Base-by-base conservation (phyloP, 2,888 invertebrate genomes). In the Nomada ferruginata region DNA sequence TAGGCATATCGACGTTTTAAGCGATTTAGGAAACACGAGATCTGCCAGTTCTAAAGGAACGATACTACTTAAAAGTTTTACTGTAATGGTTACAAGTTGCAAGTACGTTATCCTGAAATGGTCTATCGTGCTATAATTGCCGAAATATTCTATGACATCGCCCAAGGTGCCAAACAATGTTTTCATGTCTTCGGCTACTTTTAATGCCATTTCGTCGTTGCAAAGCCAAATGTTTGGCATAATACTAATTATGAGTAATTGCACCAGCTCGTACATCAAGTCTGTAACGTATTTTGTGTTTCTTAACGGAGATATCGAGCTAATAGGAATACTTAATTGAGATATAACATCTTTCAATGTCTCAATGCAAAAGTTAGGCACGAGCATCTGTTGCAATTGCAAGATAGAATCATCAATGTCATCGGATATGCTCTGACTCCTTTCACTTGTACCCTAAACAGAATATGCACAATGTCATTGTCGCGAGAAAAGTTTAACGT, bases 181-280 rank as follows among this genome's bases (percentile, higher is more conserved):
- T 83, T 91, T 92, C 20, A 93, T 72, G 44, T 90, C 89, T 60
- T 92, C 91, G 4, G 84, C 90, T 44, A 92, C 87, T 79, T 89
- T 91, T 3, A 89, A 73, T 5, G 92, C 91, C 23, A 90, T 72
- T 9, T 72, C 82, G 42, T 93, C 91, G 9, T 84, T 86, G 29
- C 90, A 91, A 15, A 93, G 92, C 96, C 96, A 96, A 82, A 96
- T 95, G 53, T 92, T 91, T 26, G 95, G 94, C 88, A 93, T 94
- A 0, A 96, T 92, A 88, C 95, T 95, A 52, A 94, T 93, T 29
- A 94, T 91, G 69, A 96, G 90, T 72, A 96, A 92, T 63, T 94
- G 93, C 2, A 95, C 91, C 0, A 95, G 91, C 83, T 94, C 93
- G 20, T 89, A 88, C 0, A 86, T 79, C 44, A 93, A 71, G 64